Evolutionary conservation across 2,797 vertebrate species (phyloP).

Genomic region (Tangara arthus): DNA sequence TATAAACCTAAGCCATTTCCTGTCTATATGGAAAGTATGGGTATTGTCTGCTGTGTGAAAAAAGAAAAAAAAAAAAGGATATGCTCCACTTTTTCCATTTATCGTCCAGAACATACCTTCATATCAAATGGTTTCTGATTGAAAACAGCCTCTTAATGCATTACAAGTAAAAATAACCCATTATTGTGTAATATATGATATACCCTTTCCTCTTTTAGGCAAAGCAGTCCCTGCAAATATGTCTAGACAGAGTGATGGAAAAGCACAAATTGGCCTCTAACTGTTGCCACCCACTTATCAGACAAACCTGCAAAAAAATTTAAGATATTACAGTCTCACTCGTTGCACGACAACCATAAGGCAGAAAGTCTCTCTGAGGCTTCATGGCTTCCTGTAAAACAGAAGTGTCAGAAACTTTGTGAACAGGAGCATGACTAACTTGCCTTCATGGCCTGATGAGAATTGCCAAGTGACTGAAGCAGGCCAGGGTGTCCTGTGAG

Average conservation of each 20-base stretch:
- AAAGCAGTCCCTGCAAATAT: conserved; percentile 36
- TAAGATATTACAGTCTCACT: conserved; percentile 2
- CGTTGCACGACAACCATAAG: not conserved
- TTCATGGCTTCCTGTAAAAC: not conserved
- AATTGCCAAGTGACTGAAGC: conserved; percentile 15
- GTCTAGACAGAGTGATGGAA: conserved; percentile 43
- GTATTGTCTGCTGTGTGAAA: conserved; percentile 49
- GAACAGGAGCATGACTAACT: not conserved
- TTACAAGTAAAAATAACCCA: conserved; percentile 54
- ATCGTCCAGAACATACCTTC: conserved; percentile 26
- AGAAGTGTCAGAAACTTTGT: not conserved
- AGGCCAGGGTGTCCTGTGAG: not conserved
- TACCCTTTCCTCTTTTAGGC: conserved; percentile 45
- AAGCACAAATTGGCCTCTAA: conserved; percentile 47
- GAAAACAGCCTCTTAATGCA: conserved; percentile 58
- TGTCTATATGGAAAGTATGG: conserved; percentile 50
- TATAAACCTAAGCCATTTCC: conserved; percentile 56
- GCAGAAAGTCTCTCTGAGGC: not conserved
- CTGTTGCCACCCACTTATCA: conserved; percentile 43
- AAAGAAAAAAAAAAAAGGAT: not conserved
- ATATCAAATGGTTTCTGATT: conserved; percentile 55
- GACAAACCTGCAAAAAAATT: conserved; percentile 30
- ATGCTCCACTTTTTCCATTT: conserved; percentile 55
- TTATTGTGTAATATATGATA: conserved; percentile 46
- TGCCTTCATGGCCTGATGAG: not conserved